Conservation (phyloP, 2,888 invertebrate species). For the Trachelus stipa region DNA sequence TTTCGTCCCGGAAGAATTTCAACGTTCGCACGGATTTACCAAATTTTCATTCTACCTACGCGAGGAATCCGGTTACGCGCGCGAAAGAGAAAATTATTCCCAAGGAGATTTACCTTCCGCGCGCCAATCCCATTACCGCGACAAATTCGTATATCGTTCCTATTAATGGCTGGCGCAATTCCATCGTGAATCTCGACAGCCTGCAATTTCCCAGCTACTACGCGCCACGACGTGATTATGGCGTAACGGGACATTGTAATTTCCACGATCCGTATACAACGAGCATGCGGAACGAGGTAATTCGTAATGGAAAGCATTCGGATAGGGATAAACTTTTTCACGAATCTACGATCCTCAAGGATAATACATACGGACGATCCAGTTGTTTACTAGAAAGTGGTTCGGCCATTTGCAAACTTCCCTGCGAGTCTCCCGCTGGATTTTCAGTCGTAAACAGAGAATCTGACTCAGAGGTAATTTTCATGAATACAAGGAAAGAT, state of each 20-base stretch:
- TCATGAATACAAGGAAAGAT: not conserved
- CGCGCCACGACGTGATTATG: not conserved
- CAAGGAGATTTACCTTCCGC: not conserved
- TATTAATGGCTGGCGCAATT: not conserved
- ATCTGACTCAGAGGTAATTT: not conserved
- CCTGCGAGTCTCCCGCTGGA: not conserved
- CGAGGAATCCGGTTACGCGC: not conserved
- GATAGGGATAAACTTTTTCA: not conserved
- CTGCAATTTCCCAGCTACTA: not conserved
- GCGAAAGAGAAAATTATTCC: not conserved
- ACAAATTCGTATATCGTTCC: not conserved
- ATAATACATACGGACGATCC: not conserved
- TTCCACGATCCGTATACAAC: not conserved
- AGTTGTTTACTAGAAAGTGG: not conserved
- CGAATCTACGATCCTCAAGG: not conserved
- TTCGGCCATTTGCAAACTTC: slow-evolving; percentile 12
- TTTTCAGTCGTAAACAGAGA: not conserved
- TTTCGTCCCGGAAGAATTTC: not conserved
- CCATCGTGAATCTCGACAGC: not conserved
- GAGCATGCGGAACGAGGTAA: not conserved
- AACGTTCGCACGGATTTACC: not conserved
- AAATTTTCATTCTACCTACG: not conserved
- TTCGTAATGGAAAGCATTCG: not conserved
- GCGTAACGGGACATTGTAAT: not conserved
- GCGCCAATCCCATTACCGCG: not conserved